Evolutionary conservation across 2,888 invertebrate genomes (phyloP), one percentile per base, ranked within the genome.

Genomic region (Xanthorhoe designata): DNA sequence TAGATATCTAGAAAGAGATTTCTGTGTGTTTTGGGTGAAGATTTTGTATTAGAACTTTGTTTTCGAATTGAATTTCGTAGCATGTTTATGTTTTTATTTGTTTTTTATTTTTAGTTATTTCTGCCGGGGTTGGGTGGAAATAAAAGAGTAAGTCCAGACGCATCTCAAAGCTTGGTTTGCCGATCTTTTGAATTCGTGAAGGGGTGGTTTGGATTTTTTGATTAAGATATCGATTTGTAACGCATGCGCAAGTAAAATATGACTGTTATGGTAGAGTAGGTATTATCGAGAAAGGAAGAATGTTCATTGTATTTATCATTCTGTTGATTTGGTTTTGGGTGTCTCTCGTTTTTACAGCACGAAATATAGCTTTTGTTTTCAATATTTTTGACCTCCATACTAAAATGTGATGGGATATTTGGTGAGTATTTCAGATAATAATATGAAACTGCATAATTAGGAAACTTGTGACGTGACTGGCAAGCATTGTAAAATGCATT

Each of bases 81-180:
- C 73, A 69, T 72, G 54, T 77, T 78, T 77, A 76, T 74, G 75
- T 80, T 82, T 42, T 81, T 80, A 78, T 83, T 83, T 81, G 78
- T 85, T 84, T 87, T 85, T 87, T 87, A 83, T 86, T 92, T 91
- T 91, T 91, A 90, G 91, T 92, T 93, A 83, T 89, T 92, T 88
- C 89, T 83, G 81, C 85, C 82, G 86, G 87, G 89, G 80, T 85
- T 88, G 83, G 88, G 88, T 89, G 89, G 82, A 85, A 89, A 82
- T 87, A 88, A 88, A 79, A 89, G 85, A 88, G 92, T 93, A 92
- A 93, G 92, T 92, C 82, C 64, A 77, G 63, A 61, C 61, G 61
- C 63, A 69, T 84, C 82, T 83, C 82, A 76, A 78, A 82, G 83
- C 82, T 89, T 89, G 85, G 85, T 87, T 84, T 88, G 88, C 86